Evolutionary conservation across 2,797 vertebrate species (phyloP).

Genomic region (Todus mexicanus): DNA sequence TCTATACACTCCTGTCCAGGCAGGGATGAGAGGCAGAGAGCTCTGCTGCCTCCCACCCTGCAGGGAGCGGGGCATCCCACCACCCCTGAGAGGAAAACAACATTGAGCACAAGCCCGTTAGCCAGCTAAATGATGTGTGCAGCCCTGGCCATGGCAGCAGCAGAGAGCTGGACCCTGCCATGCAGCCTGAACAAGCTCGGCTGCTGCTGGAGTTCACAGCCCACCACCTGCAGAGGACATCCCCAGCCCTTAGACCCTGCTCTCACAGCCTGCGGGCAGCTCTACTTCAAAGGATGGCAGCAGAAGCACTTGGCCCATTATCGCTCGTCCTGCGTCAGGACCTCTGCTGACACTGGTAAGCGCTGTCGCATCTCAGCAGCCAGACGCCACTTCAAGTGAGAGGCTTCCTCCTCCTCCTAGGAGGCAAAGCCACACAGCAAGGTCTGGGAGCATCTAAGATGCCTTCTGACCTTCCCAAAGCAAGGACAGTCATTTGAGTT

Average conservation of each 20-base stretch:
- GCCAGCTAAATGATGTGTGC: neutral
- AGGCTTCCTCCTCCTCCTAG: too few relatives aligned
- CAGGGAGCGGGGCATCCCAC: neutral
- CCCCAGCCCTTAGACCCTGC: neutral
- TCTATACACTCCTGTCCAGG: neutral
- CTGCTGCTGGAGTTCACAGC: neutral
- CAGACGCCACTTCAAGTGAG: neutral
- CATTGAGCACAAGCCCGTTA: fast-evolving
- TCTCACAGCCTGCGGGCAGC: too few relatives aligned
- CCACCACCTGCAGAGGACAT: neutral
- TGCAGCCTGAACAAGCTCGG: neutral
- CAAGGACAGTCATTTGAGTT: neutral
- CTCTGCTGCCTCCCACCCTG: neutral
- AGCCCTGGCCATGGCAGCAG: neutral
- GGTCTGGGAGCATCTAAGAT: neutral
- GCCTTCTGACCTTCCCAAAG: neutral
- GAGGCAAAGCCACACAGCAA: neutral
- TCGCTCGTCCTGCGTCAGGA: neutral
- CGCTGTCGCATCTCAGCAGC: neutral
- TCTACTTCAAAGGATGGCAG: neutral
- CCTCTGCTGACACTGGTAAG: neutral
- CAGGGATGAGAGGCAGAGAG: neutral
- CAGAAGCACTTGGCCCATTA: neutral
- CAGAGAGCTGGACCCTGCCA: neutral
- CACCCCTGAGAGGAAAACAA: fast-evolving